A percentile compares a stretch with the other conserved stretches of the same genome.
Evolutionary conservation across 1,140 invertebrate species (phyloP).

Genomic region (Neuroterus valhalla): DNA sequence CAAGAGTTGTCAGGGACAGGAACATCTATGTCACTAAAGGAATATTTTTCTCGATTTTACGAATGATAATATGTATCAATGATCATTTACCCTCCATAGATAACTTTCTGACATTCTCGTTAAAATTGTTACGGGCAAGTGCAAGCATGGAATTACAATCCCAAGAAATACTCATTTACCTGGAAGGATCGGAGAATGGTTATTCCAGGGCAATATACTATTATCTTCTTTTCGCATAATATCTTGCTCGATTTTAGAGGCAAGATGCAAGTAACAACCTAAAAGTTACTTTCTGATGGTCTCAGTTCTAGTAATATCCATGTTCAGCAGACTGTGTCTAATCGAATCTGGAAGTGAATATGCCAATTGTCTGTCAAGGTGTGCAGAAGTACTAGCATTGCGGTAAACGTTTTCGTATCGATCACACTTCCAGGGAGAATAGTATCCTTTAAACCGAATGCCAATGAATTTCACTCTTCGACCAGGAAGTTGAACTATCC

Average conservation of each 20-base stretch:
- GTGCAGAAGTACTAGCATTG: slow-evolving; percentile 16
- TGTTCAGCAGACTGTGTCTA: slow-evolving; percentile 37
- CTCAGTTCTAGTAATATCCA: slow-evolving; percentile 8
- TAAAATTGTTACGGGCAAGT: no score
- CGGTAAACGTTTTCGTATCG: slow-evolving; percentile 18
- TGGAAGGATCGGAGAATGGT: background rate
- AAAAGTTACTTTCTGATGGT: background rate
- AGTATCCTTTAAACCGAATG: slow-evolving; percentile 10
- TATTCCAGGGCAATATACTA: background rate
- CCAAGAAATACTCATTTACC: no score
- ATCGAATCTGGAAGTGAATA: slow-evolving; percentile 49
- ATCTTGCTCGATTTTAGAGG: slow-evolving; percentile 6
- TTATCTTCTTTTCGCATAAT: slow-evolving; percentile 22
- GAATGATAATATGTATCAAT: no score
- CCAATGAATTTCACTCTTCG: slow-evolving; percentile 21
- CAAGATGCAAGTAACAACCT: no score
- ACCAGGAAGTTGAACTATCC: slow-evolving; percentile 1
- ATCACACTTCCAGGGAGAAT: slow-evolving; percentile 17
- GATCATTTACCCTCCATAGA: no score
- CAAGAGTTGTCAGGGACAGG: no score
- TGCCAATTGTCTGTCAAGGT: slow-evolving; percentile 48
- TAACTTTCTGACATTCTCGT: no score
- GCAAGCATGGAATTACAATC: no score
- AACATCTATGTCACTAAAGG: no score
- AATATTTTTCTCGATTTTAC: no score